These are phyloP conservation scores for Neoitamus cyanurus DNA, from an alignment of 2,888 invertebrate genomes.

Conservation along the genomic window DNA sequence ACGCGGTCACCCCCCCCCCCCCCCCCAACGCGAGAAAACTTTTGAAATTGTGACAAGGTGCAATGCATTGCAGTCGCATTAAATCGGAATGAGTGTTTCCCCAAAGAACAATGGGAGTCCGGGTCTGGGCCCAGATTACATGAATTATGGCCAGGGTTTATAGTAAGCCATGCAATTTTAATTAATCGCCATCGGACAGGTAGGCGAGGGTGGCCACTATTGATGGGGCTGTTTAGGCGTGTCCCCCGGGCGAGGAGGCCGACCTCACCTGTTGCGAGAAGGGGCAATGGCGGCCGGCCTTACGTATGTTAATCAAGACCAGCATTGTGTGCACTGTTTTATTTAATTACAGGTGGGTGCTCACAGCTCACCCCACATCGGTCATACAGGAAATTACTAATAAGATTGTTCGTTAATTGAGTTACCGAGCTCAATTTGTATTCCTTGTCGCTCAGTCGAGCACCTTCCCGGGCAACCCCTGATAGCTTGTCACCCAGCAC, in stretches of 20 bases:
- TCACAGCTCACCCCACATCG: background rate
- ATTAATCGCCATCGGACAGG: constrained; percentile 37
- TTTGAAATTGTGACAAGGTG: constrained; percentile 18
- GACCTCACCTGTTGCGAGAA: background rate
- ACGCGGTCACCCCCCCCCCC: no score
- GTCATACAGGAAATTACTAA: constrained; percentile 2
- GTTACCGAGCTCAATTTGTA: constrained; percentile 25
- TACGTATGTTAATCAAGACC: background rate
- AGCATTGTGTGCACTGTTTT: constrained; percentile 6
- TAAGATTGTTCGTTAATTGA: constrained; percentile 30
- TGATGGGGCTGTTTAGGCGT: constrained; percentile 1
- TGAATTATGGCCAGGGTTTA: constrained; percentile 17
- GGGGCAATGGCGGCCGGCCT: background rate
- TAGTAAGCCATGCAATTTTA: constrained; percentile 10
- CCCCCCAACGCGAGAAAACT: background rate
- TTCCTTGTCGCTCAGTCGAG: background rate
- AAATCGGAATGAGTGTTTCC: constrained; percentile 1
- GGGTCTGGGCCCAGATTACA: background rate
- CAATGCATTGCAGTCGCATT: constrained; percentile 22
- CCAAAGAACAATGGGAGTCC: background rate
- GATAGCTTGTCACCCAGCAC: background rate
- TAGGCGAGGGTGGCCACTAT: background rate
- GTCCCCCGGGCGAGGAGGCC: background rate
- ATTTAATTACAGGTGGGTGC: background rate
- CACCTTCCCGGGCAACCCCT: background rate